These are phyloP conservation scores for Xestobium rufovillosum DNA, from an alignment of 2,888 invertebrate genomes.

Conservation along the genomic window DNA sequence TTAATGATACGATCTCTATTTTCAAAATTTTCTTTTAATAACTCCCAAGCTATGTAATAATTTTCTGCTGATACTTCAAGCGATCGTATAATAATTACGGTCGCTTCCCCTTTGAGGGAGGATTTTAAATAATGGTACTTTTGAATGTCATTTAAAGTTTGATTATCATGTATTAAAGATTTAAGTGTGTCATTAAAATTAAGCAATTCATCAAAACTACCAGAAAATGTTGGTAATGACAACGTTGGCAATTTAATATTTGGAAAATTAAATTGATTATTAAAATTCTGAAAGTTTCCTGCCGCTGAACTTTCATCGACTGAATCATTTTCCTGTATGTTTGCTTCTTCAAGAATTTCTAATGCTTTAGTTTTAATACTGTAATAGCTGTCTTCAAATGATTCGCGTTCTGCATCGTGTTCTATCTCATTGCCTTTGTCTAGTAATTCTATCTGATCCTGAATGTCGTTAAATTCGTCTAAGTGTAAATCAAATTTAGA, in stretches of 20 bases:
- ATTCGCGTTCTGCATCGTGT: too few species aligned
- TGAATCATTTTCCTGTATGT: too few species aligned
- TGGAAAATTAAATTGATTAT: too few species aligned
- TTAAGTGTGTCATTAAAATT: constrained; percentile 15
- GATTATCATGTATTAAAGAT: constrained; percentile 13
- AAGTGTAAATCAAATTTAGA: too few species aligned
- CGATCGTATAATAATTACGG: constrained; percentile 13
- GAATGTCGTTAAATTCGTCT: too few species aligned
- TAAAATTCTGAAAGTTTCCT: too few species aligned
- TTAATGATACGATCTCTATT: constrained; percentile 22
- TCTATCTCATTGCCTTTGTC: too few species aligned
- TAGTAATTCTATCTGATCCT: too few species aligned
- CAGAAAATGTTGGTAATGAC: constrained; percentile 11
- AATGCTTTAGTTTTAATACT: too few species aligned
- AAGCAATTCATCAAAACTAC: constrained; percentile 10
- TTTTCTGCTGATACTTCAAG: constrained; percentile 13
- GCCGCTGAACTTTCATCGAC: too few species aligned
- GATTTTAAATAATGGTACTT: constrained; percentile 19
- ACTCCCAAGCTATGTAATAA: constrained; percentile 16
- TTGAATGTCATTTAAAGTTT: constrained; percentile 11
- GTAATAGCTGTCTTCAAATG: too few species aligned
- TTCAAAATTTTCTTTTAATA: constrained; percentile 20
- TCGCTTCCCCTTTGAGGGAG: constrained; percentile 13
- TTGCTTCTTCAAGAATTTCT: too few species aligned
- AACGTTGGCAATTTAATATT: constrained; percentile 9